These are phyloP conservation scores for Spea multiplicata DNA, from an alignment of 2,113 vertebrate genomes.

Conservation along the genomic window DNA sequence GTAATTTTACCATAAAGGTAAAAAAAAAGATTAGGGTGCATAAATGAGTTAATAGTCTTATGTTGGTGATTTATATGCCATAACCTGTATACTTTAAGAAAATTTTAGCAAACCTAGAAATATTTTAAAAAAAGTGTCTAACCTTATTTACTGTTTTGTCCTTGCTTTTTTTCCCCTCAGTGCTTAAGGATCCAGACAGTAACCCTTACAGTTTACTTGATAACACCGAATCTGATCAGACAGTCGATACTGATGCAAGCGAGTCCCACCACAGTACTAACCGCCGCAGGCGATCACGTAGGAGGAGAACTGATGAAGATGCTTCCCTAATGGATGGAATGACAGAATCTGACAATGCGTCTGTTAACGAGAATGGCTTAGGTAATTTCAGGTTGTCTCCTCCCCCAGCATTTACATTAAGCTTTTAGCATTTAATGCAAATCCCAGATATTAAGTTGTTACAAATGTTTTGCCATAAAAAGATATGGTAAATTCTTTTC, in stretches of 20 bases:
- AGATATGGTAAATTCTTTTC: too few relatives aligned
- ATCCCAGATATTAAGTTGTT: background rate
- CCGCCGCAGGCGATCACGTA: conserved; percentile 88
- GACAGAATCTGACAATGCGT: conserved; percentile 95
- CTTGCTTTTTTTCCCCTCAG: conserved; percentile 56
- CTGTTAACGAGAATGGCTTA: conserved; percentile 93
- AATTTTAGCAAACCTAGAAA: too few relatives aligned
- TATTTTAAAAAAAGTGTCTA: too few relatives aligned
- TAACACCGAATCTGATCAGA: conserved; percentile 96
- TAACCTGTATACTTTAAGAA: too few relatives aligned
- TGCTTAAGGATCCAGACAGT: conserved; percentile 85
- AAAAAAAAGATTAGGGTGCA: too few relatives aligned
- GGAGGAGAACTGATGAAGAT: conserved; percentile 92
- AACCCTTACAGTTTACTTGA: conserved; percentile 86
- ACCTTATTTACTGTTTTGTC: background rate
- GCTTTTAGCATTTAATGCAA: too few relatives aligned
- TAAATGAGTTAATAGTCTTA: too few relatives aligned
- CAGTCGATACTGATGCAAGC: conserved; percentile 91
- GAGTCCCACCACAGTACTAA: conserved; percentile 88
- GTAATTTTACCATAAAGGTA: too few relatives aligned
- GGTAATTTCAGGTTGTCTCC: conserved; percentile 64
- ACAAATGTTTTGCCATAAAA: background rate
- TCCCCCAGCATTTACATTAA: too few relatives aligned
- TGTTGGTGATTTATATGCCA: too few relatives aligned
- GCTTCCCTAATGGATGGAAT: conserved; percentile 90